Base-by-base conservation (phyloP, 2,888 invertebrate genomes). In the Chymomyza procnemis region DNA sequence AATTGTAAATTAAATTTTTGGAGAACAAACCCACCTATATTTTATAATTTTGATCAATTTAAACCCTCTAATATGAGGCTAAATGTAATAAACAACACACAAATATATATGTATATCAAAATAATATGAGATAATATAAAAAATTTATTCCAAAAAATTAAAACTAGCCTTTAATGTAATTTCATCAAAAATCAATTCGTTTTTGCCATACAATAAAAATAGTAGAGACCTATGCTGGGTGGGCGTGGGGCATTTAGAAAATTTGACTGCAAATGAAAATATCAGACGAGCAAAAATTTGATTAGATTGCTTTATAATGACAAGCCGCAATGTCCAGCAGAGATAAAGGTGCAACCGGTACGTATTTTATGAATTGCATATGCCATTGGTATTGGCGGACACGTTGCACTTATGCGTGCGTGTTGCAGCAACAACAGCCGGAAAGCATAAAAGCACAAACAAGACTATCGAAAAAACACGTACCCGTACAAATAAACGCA, bases 381-480 rank as follows among this genome's bases (percentile, higher is more conserved):
- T 41, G 34, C 34, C 34, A 41, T 41, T 41, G 34, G 12, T 41
- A 41, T 41, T 22, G 19, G 61, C 52, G 34, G 50, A 58, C 18
- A 26, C 19, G 16, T 26, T n/a, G 52, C 26, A 52, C 50, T 62
- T 41, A 41, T 41, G 34, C 34, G 34, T 41, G 34, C 34, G 34
- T 41, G 34, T 12, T 12, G 12, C 30, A 22, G 16, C 47, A 48
- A 60, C 41, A 16, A 19, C 14, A 21, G 61, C 67, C 75, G 78
- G 78, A 77, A 78, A 73, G 66, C 73, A 67, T 75, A 75, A 78
- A 77, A 75, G 75, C 73, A 77, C 68, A 67, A 74, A 73, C 72
- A 75, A 75, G 73, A 14, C 8, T 14, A 46, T 47, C 26, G 22
- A 63, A 16, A 19, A 63, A 59, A 22, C 46, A 21, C 30, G 19